Base-by-base conservation (phyloP, 2,797 vertebrate genomes). In the Eulemur albifrons region DNA sequence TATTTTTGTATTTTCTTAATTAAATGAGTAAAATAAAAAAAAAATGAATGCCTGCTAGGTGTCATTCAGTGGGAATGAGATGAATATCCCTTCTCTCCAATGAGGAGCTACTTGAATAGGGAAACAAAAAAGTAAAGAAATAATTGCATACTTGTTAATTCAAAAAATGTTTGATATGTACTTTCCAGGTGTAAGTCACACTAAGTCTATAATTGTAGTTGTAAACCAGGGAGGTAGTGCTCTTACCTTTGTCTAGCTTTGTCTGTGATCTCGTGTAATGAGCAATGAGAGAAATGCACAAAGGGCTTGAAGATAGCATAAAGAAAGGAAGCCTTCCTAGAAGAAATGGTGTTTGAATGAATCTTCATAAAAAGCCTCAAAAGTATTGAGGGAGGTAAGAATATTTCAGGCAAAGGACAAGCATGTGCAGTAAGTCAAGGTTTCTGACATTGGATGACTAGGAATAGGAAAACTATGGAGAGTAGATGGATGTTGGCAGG, bases 11-110 rank as follows among this genome's bases (percentile, higher is more conserved):
- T 80, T 90, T 81, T 50, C 23, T 48, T 45, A 76, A 48, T 79
- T 95, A 52, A 81, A 91, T 83, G 4, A 90, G 48, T 83, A 65
- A 88, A 88, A 69, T 12, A 27, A 69, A 91, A 69, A 91, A 75
- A 75, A 90, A 93, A 32, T 15, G 38, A 92, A 35, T 94, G 20
- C 11, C 1, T 88, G 12, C 11, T 88, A 1, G 79, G 3, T 85
- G 88, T 95, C 3, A 35, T 92, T 95, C n/a, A 59, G 2, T 10
- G 7, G 5, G 7, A 77, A 88, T 72, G 45, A 90, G 32, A 61
- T 70, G 65, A 86, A 67, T 83, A 73, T 72, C 15, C 72, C 18
- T 79, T 75, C 38, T 83, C 88, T 18, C 18, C 25, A 25, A 45
- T 87, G 25, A 90, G 35, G 25, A 92, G 12, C 50, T 73, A 59